Evolutionary conservation across 2,113 vertebrate genomes (phyloP).

Genomic region (Lasiurus cinereus): DNA sequence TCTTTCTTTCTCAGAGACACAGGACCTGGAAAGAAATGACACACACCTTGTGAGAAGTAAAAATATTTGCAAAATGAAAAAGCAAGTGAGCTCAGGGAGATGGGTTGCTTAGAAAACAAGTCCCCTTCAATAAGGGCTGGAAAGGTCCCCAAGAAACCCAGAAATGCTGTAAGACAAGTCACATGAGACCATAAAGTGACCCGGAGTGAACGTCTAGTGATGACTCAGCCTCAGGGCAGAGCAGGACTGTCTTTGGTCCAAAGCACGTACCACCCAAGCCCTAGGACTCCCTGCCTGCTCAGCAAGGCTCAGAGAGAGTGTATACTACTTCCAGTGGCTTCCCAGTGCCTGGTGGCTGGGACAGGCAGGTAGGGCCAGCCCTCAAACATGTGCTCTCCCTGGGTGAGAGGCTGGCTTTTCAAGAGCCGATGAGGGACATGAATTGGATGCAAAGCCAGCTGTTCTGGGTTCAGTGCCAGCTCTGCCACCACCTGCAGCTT

Average conservation of each 20-base stretch:
- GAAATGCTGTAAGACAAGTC: background rate
- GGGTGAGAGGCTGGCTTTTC: background rate
- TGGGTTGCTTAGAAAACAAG: background rate
- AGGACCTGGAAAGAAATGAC: background rate
- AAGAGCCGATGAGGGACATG: fast-evolving
- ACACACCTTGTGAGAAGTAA: background rate
- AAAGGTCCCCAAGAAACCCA: background rate
- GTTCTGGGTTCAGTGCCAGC: background rate
- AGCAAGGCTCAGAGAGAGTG: background rate
- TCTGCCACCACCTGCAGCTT: background rate
- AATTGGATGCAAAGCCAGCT: background rate
- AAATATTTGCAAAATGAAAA: background rate
- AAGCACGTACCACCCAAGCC: background rate
- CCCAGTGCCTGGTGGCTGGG: background rate
- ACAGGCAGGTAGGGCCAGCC: background rate
- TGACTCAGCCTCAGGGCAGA: constrained; percentile 7
- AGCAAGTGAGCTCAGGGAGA: background rate
- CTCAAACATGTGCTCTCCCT: background rate
- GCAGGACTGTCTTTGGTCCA: background rate
- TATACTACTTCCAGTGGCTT: background rate
- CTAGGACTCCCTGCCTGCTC: background rate
- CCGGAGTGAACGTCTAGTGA: background rate
- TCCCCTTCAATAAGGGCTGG: background rate
- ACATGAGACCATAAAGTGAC: background rate
- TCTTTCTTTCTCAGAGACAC: background rate